Evolutionary conservation across 2,888 invertebrate species (phyloP).

Genomic region (Neuroscelio doddi): DNA sequence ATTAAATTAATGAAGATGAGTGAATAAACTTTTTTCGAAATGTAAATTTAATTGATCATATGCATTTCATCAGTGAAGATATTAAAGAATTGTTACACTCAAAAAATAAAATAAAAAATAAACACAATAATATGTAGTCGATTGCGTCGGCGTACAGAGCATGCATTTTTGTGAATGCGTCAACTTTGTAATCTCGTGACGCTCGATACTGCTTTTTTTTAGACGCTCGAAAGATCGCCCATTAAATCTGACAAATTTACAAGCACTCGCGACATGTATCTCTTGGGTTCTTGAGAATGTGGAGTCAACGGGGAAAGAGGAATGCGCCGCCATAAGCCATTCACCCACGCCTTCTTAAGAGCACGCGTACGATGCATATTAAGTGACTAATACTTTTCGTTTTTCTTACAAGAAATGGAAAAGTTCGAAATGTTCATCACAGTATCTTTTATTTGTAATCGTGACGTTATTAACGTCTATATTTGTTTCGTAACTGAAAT

Average conservation of each 20-base stretch:
- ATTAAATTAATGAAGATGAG: no score
- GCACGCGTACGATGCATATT: conserved; percentile 17
- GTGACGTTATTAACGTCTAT: no score
- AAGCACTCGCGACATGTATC: conserved; percentile 43
- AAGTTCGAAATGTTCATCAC: not conserved
- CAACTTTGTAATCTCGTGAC: conserved; percentile 8
- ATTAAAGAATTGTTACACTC: no score
- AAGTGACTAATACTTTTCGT: conserved; percentile 41
- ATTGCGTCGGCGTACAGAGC: not conserved
- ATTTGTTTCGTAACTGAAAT: no score
- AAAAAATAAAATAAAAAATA: not conserved
- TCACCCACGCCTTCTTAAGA: conserved; percentile 34
- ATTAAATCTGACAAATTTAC: conserved; percentile 56
- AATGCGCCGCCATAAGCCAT: conserved; percentile 26
- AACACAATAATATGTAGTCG: not conserved
- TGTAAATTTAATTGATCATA: no score
- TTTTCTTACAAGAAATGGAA: conserved; percentile 29
- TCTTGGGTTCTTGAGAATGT: conserved; percentile 24
- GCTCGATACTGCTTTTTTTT: conserved; percentile 6
- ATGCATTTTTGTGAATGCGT: not conserved
- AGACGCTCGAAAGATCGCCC: conserved; percentile 39
- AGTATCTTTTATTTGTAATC: no score
- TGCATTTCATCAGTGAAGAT: not conserved
- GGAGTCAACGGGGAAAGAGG: conserved; percentile 22
- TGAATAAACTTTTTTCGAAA: no score